phyloP scores from a whole-genome alignment of 2,888 invertebrate genomes.

The Sphecodes monilicornis region DNA sequence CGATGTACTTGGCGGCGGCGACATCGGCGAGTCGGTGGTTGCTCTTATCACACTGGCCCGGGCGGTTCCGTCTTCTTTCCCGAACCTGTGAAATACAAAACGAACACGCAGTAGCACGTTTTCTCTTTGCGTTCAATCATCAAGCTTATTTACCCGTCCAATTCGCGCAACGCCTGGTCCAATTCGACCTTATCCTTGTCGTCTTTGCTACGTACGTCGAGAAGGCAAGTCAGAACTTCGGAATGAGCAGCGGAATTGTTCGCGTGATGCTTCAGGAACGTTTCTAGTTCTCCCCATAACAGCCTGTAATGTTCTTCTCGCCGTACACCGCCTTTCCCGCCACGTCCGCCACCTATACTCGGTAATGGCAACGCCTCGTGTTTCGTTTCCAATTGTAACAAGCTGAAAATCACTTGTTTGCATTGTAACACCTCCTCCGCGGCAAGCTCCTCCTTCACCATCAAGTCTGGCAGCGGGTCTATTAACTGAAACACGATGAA shows the following conservation, averaged over 20 bases:
- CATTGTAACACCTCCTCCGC: constrained; percentile 95
- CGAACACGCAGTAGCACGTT: background rate
- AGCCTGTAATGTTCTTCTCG: constrained; percentile 96
- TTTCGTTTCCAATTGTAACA: constrained; percentile 92
- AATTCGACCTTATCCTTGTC: constrained; percentile 88
- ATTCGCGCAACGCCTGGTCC: constrained; percentile 87
- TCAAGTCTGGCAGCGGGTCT: constrained; percentile 91
- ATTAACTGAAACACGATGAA: constrained; percentile 87
- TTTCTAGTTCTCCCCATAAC: constrained; percentile 96
- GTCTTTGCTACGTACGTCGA: constrained; percentile 88
- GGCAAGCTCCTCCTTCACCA: constrained; percentile 92
- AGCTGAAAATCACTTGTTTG: constrained; percentile 92
- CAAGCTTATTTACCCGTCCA: constrained; percentile 85
- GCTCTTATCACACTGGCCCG: constrained; percentile 88
- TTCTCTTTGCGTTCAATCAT: background rate
- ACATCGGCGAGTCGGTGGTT: constrained; percentile 94
- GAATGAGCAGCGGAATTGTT: constrained; percentile 90
- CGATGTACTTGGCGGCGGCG: constrained; percentile 88
- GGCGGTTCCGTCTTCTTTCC: constrained; percentile 82
- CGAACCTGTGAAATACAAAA: constrained; percentile 70
- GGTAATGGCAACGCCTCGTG: constrained; percentile 92
- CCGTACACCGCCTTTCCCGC: constrained; percentile 82
- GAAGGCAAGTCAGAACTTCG: constrained; percentile 91
- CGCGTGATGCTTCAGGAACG: constrained; percentile 89
- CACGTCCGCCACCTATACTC: constrained; percentile 88